Evolutionary conservation across 1,140 invertebrate genomes (phyloP).

Genomic region (Lordiphosa stackelbergi): DNA sequence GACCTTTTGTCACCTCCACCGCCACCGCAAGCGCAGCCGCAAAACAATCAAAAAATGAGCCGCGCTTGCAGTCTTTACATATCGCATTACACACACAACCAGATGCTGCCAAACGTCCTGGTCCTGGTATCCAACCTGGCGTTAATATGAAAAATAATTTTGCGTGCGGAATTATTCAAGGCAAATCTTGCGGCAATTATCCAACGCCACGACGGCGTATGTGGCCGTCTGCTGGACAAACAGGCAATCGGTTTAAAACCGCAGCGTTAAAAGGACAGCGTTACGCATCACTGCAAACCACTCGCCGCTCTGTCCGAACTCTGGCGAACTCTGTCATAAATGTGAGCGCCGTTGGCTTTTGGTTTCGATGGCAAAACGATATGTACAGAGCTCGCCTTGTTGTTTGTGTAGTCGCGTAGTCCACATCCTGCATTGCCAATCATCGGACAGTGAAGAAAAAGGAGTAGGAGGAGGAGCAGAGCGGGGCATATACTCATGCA

Average conservation of each 20-base stretch:
- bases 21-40: constrained; percentile 21
- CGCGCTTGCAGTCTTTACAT: constrained; percentile 24
- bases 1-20: constrained; percentile 33
- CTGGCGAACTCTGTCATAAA: constrained; percentile 22
- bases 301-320: background rate
- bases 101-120: no score
- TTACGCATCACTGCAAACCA: constrained; percentile 25
- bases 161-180: constrained; percentile 62
- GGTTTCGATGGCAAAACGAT: constrained; percentile 40
- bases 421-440: constrained; percentile 49
- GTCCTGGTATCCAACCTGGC: constrained; percentile 13
- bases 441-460: constrained; percentile 17
- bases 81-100: constrained; percentile 37
- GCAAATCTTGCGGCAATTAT: constrained; percentile 68
- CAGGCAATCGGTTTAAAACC: constrained; percentile 64
- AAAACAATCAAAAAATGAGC: constrained; percentile 46
- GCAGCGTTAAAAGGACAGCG: constrained; percentile 66
- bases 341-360: constrained; percentile 18
- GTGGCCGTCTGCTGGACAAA: constrained; percentile 29
- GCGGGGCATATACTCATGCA: constrained; percentile 4
- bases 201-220: constrained; percentile 10
- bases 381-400: constrained; percentile 16
- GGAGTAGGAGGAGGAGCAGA: background rate
- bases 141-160: constrained; percentile 66
- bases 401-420: constrained; percentile 21